Evolutionary conservation across 2,113 vertebrate species (phyloP).

Genomic region (Ovibos moschatus): DNA sequence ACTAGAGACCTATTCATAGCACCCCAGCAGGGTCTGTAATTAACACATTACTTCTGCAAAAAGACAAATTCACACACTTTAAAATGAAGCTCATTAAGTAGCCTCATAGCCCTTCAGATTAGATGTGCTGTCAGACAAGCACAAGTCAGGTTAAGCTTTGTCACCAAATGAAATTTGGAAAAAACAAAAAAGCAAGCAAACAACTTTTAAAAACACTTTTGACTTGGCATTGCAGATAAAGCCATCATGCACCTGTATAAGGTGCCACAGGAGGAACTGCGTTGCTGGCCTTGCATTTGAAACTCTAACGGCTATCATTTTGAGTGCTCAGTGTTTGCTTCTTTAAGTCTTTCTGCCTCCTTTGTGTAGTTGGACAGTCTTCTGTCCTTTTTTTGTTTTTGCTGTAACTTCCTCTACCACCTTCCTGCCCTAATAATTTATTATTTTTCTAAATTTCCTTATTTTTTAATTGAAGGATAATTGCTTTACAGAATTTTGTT

Average conservation of each 20-base stretch:
- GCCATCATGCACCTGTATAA: accelerated
- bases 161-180: neutral
- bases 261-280: neutral
- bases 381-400: neutral
- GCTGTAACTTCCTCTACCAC: neutral
- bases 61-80: neutral
- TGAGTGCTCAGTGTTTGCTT: neutral
- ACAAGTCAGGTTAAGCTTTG: neutral
- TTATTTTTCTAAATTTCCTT: neutral
- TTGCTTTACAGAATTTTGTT: neutral
- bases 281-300: neutral
- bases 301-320: neutral
- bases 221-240: neutral
- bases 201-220: neutral
- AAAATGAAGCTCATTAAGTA: neutral
- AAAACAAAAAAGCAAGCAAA: neutral
- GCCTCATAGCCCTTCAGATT: neutral
- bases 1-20: neutral
- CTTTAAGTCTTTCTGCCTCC: neutral
- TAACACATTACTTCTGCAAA: conserved; percentile 1
- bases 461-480: neutral
- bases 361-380: neutral
- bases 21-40: neutral
- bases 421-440: neutral
- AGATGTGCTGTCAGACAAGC: neutral